A percentile compares a stretch with the other conserved stretches of the same genome.
phyloP scores from a whole-genome alignment of 37 sponge, comb jelly and placozoan genomes.

The Chondrosia reniformis region DNA sequence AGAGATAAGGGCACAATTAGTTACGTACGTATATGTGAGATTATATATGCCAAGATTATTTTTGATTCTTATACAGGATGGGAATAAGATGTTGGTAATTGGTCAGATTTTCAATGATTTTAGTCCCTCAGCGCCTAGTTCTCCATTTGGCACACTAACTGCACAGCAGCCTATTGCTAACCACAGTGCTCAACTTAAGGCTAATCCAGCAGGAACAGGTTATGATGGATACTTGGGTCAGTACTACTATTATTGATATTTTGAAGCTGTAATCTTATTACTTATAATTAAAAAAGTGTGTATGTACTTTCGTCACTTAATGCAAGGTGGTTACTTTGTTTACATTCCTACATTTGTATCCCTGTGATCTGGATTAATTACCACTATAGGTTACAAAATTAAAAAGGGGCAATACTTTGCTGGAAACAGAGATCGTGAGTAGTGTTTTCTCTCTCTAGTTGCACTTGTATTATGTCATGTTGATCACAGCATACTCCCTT shows the following conservation, averaged over 20 bases:
- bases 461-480: background rate
- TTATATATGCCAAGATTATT: too few relatives aligned
- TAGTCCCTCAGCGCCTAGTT: background rate
- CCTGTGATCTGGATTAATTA: background rate
- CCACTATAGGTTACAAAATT: background rate
- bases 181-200: background rate
- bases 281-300: too few relatives aligned
- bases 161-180: background rate
- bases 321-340: background rate
- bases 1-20: too few relatives aligned
- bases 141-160: background rate
- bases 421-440: background rate
- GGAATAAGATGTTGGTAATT: background rate
- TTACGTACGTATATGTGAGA: too few relatives aligned
- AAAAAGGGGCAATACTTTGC: background rate
- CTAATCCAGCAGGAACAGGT: background rate
- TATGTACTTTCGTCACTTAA: too few relatives aligned
- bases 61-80: background rate
- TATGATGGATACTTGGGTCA: background rate
- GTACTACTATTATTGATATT: too few relatives aligned
- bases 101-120: background rate
- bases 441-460: background rate
- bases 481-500: background rate
- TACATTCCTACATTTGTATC: background rate
- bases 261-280: too few relatives aligned